Conservation (phyloP, 2,113 vertebrate genomes). For the Scatophagus argus region DNA sequence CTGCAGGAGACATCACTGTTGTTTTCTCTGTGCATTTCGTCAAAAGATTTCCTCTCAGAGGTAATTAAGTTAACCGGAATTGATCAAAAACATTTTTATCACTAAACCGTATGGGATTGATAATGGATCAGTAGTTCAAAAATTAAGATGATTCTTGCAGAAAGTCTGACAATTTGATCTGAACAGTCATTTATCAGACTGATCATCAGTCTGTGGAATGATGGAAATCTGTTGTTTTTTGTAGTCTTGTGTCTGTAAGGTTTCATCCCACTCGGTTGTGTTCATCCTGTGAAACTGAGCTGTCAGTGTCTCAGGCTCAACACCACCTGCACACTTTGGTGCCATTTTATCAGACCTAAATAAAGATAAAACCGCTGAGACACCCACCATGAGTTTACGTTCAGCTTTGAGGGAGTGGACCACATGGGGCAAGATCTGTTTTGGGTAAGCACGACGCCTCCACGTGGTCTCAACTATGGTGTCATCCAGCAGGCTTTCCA, state of each 20-base stretch:
- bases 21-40: neutral
- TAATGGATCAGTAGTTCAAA: too few relatives aligned
- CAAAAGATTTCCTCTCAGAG: too few relatives aligned
- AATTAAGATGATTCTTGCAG: too few relatives aligned
- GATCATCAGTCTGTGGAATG: neutral
- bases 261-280: neutral
- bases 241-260: neutral
- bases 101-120: too few relatives aligned
- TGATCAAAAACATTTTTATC: neutral
- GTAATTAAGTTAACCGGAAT: neutral
- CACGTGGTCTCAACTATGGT: conserved; percentile 86
- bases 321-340: neutral
- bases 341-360: neutral
- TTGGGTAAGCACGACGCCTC: conserved; percentile 88
- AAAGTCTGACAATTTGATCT: neutral
- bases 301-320: neutral
- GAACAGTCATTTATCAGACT: too few relatives aligned
- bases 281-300: neutral
- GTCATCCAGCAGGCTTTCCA: conserved; percentile 92
- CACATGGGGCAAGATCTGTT: conserved; percentile 86
- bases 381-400: conserved; percentile 90
- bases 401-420: conserved; percentile 88
- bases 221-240: too few relatives aligned
- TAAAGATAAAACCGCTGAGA: neutral
- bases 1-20: neutral